Base-by-base conservation (phyloP, 1,140 invertebrate species). In the Amphibalanus amphitrite region DNA sequence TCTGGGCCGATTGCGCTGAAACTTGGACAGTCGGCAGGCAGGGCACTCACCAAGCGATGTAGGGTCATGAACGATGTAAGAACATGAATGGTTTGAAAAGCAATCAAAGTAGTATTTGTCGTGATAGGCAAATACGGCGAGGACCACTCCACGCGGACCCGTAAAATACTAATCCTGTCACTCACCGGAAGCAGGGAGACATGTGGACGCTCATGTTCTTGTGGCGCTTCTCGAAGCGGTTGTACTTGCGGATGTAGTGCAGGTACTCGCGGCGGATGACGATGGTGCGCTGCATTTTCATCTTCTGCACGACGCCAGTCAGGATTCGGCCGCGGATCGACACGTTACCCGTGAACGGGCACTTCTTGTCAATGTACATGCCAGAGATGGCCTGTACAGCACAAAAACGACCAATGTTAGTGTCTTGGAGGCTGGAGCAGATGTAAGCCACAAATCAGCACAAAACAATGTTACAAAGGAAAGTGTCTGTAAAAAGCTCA, bases 341-440 rank as follows among this genome's bases (percentile, higher is more conserved):
- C 13, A 99, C 93, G 83, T 98, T 94, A 59, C 97, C 96, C 75
- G 97, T 99, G 84, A 98, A 99, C 28, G 97, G 97, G 78, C 97
- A 99, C 82, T 99, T 99, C 83, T 98, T 99, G 84, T 99, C 97
- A 79, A 99, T 98, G 85, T 99, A 99, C 28, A 89, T 92, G 70
- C 97, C 97, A 81, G 98, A 93, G 76, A 94, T 90, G 30, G 97
- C 97, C 95, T 98, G 75, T 75, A 75, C 70, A 69, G 71, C 72
- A 71, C 68, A 69, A n/a, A 65, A 65, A 65, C n/a, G 64, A 6
- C 8, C 38, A 17, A 38, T 6, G 38, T 17, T 8, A 38, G 17
- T 38, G 6, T 17, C 6, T 8, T 8, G 6, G 6, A 38, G 17
- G 38, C 38, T 17, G 38, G 6, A 38, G 6, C 6, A 38, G 38